Evolutionary conservation across 2,888 invertebrate species (phyloP).

Genomic region (Sabellastarte sp.): DNA sequence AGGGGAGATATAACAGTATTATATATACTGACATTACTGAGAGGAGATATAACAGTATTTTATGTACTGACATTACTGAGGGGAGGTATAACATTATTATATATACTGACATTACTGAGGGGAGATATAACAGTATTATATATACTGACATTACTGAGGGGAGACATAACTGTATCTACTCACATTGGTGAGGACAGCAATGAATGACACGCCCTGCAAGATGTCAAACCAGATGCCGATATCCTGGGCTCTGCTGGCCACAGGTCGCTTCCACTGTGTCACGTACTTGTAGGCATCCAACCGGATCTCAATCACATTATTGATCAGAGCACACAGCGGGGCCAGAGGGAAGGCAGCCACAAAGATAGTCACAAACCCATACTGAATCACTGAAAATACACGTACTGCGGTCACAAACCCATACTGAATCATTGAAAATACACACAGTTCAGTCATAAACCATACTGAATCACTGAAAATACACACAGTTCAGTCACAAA

Average conservation of each 20-base stretch:
- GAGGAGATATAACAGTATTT: neutral
- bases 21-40: neutral
- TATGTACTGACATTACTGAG: neutral
- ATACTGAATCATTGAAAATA: slow-evolving; percentile 76
- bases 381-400: slow-evolving; percentile 75
- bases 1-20: neutral
- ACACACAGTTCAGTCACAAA: too few relatives aligned
- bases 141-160: neutral
- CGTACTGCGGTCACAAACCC: slow-evolving; percentile 98
- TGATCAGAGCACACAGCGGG: slow-evolving; percentile 89
- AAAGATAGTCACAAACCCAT: slow-evolving; percentile 96
- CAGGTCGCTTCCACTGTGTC: slow-evolving; percentile 81
- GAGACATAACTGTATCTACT: slow-evolving; percentile 53
- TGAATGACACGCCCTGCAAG: slow-evolving; percentile 84
- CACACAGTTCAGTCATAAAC: too few relatives aligned
- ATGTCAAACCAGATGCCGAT: slow-evolving; percentile 94
- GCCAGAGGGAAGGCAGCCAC: slow-evolving; percentile 96
- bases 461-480: slow-evolving; percentile 79
- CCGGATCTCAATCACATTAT: slow-evolving; percentile 93
- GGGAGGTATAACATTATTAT: neutral
- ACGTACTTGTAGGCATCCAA: slow-evolving; percentile 91
- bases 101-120: neutral
- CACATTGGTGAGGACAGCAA: slow-evolving; percentile 92
- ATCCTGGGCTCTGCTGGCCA: slow-evolving; percentile 83
- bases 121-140: neutral